phyloP scores from a whole-genome alignment of 2,113 vertebrate species.

The Solenodon paradoxus region DNA sequence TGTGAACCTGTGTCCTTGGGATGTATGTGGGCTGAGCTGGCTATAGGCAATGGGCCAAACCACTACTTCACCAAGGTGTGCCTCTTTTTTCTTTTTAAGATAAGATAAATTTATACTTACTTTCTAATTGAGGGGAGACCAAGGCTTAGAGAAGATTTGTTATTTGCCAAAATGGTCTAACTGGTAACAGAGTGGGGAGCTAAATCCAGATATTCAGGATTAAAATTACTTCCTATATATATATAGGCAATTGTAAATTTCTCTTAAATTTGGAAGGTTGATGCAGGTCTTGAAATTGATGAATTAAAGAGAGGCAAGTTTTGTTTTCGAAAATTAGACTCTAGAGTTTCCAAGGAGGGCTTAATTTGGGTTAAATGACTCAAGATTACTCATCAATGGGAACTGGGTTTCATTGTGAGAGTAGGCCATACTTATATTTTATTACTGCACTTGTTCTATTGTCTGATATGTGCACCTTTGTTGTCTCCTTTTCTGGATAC shows the following conservation, averaged over 20 bases:
- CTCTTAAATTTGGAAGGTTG: neutral
- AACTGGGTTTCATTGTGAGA: neutral
- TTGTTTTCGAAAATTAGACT: neutral
- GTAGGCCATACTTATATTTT: neutral
- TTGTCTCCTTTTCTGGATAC: neutral
- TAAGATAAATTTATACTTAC: neutral
- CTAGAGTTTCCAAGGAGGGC: neutral
- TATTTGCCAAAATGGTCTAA: neutral
- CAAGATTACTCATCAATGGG: neutral
- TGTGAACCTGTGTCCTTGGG: too few relatives aligned
- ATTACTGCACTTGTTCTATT: neutral
- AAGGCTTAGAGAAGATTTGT: neutral
- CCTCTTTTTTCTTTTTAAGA: too few relatives aligned
- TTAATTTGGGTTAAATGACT: neutral
- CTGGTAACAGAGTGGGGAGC: neutral
- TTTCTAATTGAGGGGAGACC: neutral
- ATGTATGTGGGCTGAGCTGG: too few relatives aligned
- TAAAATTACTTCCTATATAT: too few relatives aligned
- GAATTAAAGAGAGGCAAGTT: neutral
- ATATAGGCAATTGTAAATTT: neutral
- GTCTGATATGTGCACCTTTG: neutral
- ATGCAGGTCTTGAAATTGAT: neutral
- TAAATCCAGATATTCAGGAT: neutral
- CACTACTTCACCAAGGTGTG: too few relatives aligned
- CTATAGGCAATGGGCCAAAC: too few relatives aligned